Conservation (phyloP, 2,888 invertebrate genomes). For the Crematogaster levior region DNA sequence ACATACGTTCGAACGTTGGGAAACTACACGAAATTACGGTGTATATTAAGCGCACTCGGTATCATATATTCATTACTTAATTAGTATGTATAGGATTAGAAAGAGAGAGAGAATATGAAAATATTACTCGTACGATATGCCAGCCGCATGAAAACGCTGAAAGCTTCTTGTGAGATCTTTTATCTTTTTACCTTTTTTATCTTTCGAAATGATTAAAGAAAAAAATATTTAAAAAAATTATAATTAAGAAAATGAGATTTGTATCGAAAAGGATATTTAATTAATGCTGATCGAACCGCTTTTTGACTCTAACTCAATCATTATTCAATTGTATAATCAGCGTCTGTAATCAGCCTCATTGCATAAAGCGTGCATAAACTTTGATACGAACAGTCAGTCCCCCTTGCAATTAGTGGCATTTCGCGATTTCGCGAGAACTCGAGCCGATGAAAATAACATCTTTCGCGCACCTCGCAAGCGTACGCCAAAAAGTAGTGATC, state of each 20-base stretch:
- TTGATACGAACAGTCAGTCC: neutral
- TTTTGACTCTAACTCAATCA: neutral
- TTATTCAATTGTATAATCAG: neutral
- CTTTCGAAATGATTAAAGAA: neutral
- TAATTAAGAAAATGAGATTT: neutral
- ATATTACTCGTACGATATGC: neutral
- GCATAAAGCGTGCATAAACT: neutral
- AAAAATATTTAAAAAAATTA: neutral
- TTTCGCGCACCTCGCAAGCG: neutral
- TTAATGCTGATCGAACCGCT: neutral
- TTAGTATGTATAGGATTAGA: neutral
- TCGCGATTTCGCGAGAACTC: constrained; percentile 14
- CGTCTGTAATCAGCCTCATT: neutral
- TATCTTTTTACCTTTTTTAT: neutral
- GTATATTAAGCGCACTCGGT: neutral
- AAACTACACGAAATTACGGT: constrained; percentile 6
- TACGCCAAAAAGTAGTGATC: constrained; percentile 5
- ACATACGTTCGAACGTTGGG: neutral
- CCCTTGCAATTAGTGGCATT: neutral
- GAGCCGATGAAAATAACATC: constrained; percentile 27
- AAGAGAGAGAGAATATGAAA: neutral
- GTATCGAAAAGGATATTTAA: neutral
- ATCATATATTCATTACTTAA: constrained; percentile 25
- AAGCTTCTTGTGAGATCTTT: neutral
- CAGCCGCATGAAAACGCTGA: too few relatives aligned